Evolutionary conservation across 2,888 invertebrate genomes (phyloP).

Genomic region (Brenthis hecate): DNA sequence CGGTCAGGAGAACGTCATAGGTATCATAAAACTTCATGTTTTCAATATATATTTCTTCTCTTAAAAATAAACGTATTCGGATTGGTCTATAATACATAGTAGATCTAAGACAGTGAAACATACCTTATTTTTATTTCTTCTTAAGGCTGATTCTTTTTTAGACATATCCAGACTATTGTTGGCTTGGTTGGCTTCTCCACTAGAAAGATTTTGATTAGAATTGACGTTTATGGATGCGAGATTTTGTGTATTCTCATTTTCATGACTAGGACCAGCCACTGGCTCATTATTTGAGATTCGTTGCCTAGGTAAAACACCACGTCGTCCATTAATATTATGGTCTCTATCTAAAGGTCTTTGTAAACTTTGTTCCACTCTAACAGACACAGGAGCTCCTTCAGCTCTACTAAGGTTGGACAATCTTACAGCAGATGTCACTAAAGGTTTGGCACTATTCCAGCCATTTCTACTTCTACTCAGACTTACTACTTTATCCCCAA

Average conservation of each 20-base stretch:
- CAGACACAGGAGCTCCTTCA: constrained; percentile 74
- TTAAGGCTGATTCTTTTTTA: constrained; percentile 63
- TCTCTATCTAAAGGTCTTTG: constrained; percentile 84
- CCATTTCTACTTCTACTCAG: constrained; percentile 84
- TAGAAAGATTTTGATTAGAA: constrained; percentile 48
- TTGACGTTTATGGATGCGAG: constrained; percentile 50
- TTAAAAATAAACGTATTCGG: no score
- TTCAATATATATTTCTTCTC: no score
- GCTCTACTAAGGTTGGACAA: constrained; percentile 67
- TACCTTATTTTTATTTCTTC: constrained; percentile 71
- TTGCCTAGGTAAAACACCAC: constrained; percentile 81
- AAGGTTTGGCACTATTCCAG: constrained; percentile 77
- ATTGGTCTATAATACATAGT: no score
- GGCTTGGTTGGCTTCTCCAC: constrained; percentile 52
- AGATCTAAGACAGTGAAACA: not conserved
- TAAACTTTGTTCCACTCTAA: constrained; percentile 74
- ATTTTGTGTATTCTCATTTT: constrained; percentile 47
- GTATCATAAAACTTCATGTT: no score
- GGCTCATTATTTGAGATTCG: constrained; percentile 60
- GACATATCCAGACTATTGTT: constrained; percentile 54
- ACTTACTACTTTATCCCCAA: constrained; percentile 89
- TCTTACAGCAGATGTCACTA: constrained; percentile 81
- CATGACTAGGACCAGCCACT: constrained; percentile 74
- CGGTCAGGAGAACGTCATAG: no score
- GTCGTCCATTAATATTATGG: constrained; percentile 88